phyloP scores from a whole-genome alignment of 1,140 invertebrate species.

The Eriocheir sinensis region DNA sequence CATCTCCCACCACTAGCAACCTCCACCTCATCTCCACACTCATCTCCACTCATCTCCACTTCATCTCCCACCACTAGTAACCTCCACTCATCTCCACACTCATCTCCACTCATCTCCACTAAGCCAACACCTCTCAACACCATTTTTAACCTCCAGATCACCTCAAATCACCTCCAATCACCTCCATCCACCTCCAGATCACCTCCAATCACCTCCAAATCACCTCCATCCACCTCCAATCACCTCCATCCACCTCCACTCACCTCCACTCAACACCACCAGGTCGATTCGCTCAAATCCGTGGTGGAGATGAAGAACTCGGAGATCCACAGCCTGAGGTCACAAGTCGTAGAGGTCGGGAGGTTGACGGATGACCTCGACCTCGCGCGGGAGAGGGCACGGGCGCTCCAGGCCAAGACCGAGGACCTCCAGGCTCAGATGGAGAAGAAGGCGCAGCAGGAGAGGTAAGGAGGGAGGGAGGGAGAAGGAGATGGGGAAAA shows the following conservation, averaged over 20 bases:
- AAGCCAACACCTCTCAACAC: too few species aligned
- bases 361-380: constrained; percentile 84
- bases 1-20: too few species aligned
- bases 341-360: constrained; percentile 84
- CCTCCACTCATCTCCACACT: too few species aligned
- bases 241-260: background rate
- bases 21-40: too few species aligned
- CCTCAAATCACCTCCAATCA: too few species aligned
- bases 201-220: background rate
- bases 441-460: constrained; percentile 82
- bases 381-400: constrained; percentile 83
- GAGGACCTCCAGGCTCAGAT: constrained; percentile 88
- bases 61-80: too few species aligned
- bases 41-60: too few species aligned
- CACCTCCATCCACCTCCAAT: background rate
- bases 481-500: too few species aligned
- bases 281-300: constrained; percentile 78
- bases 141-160: too few species aligned
- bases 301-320: constrained; percentile 80
- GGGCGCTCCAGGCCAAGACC: constrained; percentile 85
- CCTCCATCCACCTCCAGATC: too few species aligned
- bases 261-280: background rate
- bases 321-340: constrained; percentile 87
- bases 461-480: constrained; percentile 65
- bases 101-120: too few species aligned